A percentile compares a stretch with the other conserved stretches of the same genome.
phyloP scores from a whole-genome alignment of 1,140 invertebrate genomes.

The Lasaia peninsularis region DNA sequence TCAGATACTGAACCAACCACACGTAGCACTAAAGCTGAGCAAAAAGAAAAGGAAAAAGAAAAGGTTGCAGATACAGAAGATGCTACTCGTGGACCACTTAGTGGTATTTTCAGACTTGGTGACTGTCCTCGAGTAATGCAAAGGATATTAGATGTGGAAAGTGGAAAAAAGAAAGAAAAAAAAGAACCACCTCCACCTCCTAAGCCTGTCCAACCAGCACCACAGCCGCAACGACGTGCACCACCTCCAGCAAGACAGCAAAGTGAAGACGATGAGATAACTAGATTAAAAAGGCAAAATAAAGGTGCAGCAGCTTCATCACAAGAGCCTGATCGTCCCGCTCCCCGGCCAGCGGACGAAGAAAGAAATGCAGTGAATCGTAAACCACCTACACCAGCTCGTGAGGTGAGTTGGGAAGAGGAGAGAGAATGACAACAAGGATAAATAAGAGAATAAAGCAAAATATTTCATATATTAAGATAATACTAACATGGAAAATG shows the following conservation, averaged over 20 bases:
- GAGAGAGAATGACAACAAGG: conserved; percentile 52
- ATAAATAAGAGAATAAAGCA: conserved; percentile 39
- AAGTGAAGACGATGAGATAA: conserved; percentile 93
- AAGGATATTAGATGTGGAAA: conserved; percentile 88
- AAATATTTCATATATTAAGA: conserved; percentile 58
- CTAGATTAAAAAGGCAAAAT: conserved; percentile 92
- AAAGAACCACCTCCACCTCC: conserved; percentile 77
- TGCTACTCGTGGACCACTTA: conserved; percentile 90
- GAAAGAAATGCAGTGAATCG: conserved; percentile 74
- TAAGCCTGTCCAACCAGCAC: conserved; percentile 75
- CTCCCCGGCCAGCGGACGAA: conserved; percentile 73
- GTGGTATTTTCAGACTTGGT: conserved; percentile 92
- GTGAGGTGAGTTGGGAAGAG: conserved; percentile 84
- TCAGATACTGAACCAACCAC: conserved; percentile 82
- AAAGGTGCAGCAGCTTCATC: conserved; percentile 83
- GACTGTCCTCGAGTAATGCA: conserved; percentile 94
- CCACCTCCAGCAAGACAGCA: conserved; percentile 82
- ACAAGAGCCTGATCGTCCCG: conserved; percentile 63
- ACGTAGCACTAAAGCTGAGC: conserved; percentile 79
- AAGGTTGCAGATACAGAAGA: conserved; percentile 93
- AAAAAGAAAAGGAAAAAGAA: conserved; percentile 83
- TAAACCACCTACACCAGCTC: conserved; percentile 79
- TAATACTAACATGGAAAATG: conserved; percentile 68
- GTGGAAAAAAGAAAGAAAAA: conserved; percentile 87
- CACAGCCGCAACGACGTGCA: conserved; percentile 65